Conservation (phyloP, 2,888 invertebrate species). For the Agrypnus murinus region DNA sequence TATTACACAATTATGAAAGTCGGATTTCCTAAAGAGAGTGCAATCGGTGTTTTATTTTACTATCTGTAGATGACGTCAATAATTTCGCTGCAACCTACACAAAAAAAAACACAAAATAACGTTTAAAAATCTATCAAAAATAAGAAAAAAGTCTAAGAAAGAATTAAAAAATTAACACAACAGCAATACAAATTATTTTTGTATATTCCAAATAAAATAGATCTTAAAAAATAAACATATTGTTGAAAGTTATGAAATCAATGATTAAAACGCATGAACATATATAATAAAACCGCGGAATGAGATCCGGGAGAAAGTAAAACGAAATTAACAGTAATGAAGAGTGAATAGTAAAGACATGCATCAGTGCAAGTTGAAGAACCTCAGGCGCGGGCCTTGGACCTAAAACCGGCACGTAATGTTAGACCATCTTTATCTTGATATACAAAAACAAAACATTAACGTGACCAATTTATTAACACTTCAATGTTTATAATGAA, state of each 20-base stretch:
- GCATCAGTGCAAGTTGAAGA: slow-evolving; percentile 36
- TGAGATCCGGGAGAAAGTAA: slow-evolving; percentile 48
- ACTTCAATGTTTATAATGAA: slow-evolving; percentile 23
- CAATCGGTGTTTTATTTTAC: slow-evolving; percentile 7
- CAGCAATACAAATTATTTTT: too few relatives aligned
- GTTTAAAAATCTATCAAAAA: too few relatives aligned
- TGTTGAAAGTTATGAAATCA: neutral
- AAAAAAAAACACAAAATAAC: too few relatives aligned
- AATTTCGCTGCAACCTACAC: slow-evolving; percentile 25
- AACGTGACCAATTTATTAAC: slow-evolving; percentile 32
- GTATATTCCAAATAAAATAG: too few relatives aligned
- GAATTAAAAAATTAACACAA: too few relatives aligned
- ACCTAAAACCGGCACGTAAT: slow-evolving; percentile 36
- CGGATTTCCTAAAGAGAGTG: slow-evolving; percentile 43
- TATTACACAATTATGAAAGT: slow-evolving; percentile 45
- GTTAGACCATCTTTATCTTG: slow-evolving; percentile 33
- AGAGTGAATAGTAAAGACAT: slow-evolving; percentile 29
- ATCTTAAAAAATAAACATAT: neutral
- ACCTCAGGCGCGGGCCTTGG: slow-evolving; percentile 25
- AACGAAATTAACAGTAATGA: slow-evolving; percentile 44
- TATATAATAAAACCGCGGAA: slow-evolving; percentile 25
- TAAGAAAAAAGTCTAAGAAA: too few relatives aligned
- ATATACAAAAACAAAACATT: slow-evolving; percentile 17
- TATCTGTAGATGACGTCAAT: slow-evolving; percentile 28
- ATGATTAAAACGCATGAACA: slow-evolving; percentile 1